Evolutionary conservation across 2,888 invertebrate species (phyloP).

Genomic region (Megaustenia siamemsis): DNA sequence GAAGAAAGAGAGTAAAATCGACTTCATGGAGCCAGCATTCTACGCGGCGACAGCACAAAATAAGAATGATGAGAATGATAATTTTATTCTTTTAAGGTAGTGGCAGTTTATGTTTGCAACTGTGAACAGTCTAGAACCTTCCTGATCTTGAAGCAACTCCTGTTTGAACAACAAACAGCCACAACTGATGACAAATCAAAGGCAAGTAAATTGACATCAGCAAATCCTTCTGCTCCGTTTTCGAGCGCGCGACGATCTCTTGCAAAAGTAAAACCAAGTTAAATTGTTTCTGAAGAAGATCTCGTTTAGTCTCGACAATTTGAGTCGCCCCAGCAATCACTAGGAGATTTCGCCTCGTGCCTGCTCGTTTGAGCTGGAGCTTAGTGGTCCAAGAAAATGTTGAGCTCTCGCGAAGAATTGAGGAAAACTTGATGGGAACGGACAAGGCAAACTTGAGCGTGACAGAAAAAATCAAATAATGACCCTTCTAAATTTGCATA

Average conservation of each 20-base stretch:
- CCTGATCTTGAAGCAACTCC: no score
- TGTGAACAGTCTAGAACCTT: no score
- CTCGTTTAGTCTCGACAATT: neutral
- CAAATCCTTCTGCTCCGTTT: neutral
- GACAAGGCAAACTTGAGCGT: neutral
- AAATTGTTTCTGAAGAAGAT: neutral
- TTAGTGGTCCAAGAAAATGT: neutral
- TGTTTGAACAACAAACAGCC: no score
- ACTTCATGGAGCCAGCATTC: no score
- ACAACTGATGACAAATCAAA: no score
- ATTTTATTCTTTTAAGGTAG: no score
- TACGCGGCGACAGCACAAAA: no score
- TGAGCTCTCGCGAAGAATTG: no score
- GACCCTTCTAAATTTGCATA: conserved; percentile 30
- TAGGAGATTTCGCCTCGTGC: neutral
- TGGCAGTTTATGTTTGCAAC: no score
- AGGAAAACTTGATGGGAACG: neutral
- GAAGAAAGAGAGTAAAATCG: no score
- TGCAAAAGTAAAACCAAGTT: neutral
- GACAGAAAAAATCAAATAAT: neutral
- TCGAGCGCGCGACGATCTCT: neutral
- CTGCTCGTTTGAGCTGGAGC: neutral
- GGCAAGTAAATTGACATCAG: neutral
- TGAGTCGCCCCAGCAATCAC: neutral
- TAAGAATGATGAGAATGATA: no score